Base-by-base conservation (phyloP, 2,888 invertebrate species). In the Allygus modestus region DNA sequence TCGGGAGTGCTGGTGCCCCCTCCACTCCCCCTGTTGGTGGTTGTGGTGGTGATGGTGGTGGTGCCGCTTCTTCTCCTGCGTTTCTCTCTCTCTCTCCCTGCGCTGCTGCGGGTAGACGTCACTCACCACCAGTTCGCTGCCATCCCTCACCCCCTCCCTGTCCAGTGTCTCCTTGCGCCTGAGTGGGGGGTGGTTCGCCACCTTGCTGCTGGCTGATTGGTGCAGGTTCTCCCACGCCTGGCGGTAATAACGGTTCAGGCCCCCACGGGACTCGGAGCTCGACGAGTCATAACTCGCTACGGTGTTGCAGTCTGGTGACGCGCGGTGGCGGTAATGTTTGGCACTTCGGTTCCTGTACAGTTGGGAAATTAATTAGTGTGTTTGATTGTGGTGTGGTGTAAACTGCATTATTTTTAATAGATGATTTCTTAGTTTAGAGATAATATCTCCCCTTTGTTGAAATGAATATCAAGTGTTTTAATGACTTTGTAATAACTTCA, bases 191-290 rank as follows among this genome's bases (percentile, higher is more conserved):
- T 91, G 91, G 17, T 86, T 86, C 33, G 87, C 87, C 83, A 87
- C 89, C 89, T 94, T 94, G 28, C 93, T 93, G 0, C 94, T 94
- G 2, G 96, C 94, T 4, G 96, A 94, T 90, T 97, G 96, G 90
- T 97, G 96, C 1, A 98, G 92, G 90, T 97, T 97, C 90, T 97
- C 97, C 98, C 98, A 98, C 1, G 97, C 97, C 90, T 97, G 96
- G 37, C 97, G 93, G 91, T 97, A 97, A 91, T 96, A 97, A 85
- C 97, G 93, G 90, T 97, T 97, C 86, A 98, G 92, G 43, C 96
- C 96, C 23, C 93, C 93, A 88, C 96, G 93, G 11, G 96, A 96
- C 89, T 97, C 97, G 0, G 96, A 96, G 81, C 96, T 96, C 81
- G 97, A 96, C 81, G 97, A 97, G 90, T 96, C 97, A 90, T 97